These are phyloP conservation scores for Chauna torquata DNA, from an alignment of 2,113 vertebrate species.

Conservation along the genomic window DNA sequence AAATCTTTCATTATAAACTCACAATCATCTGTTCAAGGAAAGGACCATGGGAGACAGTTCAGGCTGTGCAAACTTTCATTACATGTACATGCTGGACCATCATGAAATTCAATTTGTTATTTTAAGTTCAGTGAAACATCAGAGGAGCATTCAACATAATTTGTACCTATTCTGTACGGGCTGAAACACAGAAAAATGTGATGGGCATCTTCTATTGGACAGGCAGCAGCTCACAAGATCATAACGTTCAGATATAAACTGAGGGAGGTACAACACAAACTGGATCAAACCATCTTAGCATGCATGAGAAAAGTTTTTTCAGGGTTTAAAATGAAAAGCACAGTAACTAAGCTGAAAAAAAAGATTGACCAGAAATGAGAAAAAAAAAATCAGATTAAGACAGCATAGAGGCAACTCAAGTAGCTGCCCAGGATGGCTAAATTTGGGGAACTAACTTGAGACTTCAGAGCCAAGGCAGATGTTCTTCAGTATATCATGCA, in stretches of 20 bases:
- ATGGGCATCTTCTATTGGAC: background rate
- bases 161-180: background rate
- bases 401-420: background rate
- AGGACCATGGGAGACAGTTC: background rate
- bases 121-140: background rate
- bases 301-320: background rate
- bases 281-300: background rate
- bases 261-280: background rate
- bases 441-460: background rate
- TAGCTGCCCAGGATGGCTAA: background rate
- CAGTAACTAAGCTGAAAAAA: background rate
- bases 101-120: background rate
- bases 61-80: conserved; percentile 4
- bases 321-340: background rate
- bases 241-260: background rate
- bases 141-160: background rate
- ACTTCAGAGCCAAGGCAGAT: background rate
- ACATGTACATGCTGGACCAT: background rate
- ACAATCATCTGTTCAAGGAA: background rate
- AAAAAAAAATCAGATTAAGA: background rate
- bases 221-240: background rate
- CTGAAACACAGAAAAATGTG: background rate
- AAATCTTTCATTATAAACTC: background rate
- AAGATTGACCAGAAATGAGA: background rate
- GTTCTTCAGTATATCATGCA: background rate